Evolutionary conservation across 2,113 vertebrate genomes (phyloP).

Genomic region (Ctenodactylus gundi): DNA sequence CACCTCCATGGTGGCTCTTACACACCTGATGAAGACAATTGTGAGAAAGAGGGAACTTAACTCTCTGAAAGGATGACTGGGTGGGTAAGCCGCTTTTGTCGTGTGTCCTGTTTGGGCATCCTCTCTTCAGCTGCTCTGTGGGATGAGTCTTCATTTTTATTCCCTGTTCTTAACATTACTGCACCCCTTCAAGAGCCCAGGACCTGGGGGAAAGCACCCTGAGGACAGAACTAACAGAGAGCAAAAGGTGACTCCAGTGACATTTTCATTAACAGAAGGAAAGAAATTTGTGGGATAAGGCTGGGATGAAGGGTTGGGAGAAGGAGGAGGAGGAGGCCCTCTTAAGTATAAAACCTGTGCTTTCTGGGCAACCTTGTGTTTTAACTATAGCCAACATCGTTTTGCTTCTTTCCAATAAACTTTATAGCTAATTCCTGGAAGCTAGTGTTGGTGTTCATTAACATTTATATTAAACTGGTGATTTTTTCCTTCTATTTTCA

Average conservation of each 20-base stretch:
- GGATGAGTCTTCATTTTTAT: neutral
- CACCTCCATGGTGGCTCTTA: neutral
- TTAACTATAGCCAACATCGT: neutral
- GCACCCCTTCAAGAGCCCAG: neutral
- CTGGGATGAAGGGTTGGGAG: neutral
- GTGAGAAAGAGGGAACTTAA: neutral
- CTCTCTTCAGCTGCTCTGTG: neutral
- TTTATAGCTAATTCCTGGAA: neutral
- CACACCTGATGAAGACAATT: neutral
- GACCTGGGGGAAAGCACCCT: neutral
- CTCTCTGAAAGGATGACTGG: neutral
- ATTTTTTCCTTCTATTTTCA: slow-evolving; percentile 39
- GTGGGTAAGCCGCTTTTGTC: neutral
- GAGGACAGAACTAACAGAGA: neutral
- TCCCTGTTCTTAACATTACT: neutral
- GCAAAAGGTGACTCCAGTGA: neutral
- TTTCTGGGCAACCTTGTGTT: neutral
- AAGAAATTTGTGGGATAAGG: neutral
- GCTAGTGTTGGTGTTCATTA: neutral
- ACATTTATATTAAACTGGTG: slow-evolving; percentile 39
- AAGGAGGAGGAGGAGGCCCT: neutral
- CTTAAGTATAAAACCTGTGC: neutral
- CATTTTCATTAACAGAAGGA: neutral
- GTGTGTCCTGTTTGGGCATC: neutral
- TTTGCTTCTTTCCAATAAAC: neutral